Evolutionary conservation across 2,113 vertebrate species (phyloP).

Genomic region (Tympanuchus pallidicinctus): DNA sequence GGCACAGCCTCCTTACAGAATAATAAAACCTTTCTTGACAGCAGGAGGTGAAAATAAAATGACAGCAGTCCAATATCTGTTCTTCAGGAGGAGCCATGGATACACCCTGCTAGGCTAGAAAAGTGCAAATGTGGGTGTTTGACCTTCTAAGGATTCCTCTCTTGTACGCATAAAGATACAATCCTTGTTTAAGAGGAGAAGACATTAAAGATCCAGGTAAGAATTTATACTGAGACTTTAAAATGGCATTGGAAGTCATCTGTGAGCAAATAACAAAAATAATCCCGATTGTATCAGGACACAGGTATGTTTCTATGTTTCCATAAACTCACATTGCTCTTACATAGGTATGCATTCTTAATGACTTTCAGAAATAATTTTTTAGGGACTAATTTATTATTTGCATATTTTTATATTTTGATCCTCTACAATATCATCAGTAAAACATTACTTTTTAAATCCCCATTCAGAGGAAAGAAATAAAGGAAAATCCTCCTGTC

Average conservation of each 20-base stretch:
- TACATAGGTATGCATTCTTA: fast-evolving
- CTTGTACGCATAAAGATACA: not conserved
- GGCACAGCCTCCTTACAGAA: not conserved
- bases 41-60: not conserved
- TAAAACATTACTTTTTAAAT: not conserved
- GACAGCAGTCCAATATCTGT: not conserved
- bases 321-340: not conserved
- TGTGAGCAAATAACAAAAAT: not conserved
- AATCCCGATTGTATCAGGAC: not conserved
- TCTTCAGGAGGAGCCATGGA: not conserved
- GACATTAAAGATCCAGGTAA: not conserved
- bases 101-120: not conserved
- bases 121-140: not conserved
- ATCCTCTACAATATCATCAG: not conserved
- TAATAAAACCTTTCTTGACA: not conserved
- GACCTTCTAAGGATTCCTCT: not conserved
- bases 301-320: not conserved
- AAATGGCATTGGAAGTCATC: not conserved
- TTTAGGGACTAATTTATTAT: not conserved
- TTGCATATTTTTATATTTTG: not conserved
- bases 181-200: not conserved
- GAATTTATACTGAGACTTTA: not conserved
- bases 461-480: not conserved
- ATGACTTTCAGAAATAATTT: not conserved
- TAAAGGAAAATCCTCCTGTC: not conserved